A percentile compares a stretch with the other conserved stretches of the same genome.
These are phyloP conservation scores for Drosophila austrosaltans DNA, from an alignment of 2,888 invertebrate species.

Conservation along the genomic window DNA sequence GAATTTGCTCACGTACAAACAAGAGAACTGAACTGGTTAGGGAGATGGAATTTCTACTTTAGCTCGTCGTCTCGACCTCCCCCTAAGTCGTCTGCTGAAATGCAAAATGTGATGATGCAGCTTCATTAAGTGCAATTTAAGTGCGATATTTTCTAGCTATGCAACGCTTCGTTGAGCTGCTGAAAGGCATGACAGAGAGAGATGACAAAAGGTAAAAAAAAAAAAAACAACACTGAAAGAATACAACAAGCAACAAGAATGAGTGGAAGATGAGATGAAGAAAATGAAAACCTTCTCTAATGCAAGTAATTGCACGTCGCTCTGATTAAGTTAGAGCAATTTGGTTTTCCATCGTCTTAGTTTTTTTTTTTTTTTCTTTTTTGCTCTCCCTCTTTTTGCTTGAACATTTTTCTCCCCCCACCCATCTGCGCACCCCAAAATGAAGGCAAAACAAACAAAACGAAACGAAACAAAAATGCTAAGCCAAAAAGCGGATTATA, in stretches of 20 bases:
- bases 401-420: slow-evolving; percentile 16
- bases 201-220: slow-evolving; percentile 70
- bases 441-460: not conserved
- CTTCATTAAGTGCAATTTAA: slow-evolving; percentile 68
- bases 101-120: slow-evolving; percentile 79
- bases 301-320: slow-evolving; percentile 76
- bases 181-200: slow-evolving; percentile 57
- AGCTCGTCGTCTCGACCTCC: not conserved
- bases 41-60: not conserved
- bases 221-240: slow-evolving; percentile 15
- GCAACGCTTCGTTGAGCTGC: slow-evolving; percentile 56
- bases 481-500: slow-evolving; percentile 74
- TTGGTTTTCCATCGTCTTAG: slow-evolving; percentile 41
- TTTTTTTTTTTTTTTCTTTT: slow-evolving; percentile 1
- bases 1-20: slow-evolving; percentile 66
- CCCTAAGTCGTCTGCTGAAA: slow-evolving; percentile 46
- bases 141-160: slow-evolving; percentile 67
- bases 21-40: slow-evolving; percentile 21
- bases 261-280: slow-evolving; percentile 46
- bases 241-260: slow-evolving; percentile 30
- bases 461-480: slow-evolving; percentile 52
- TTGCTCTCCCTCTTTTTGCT: not conserved
- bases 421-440: not conserved
- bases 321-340: slow-evolving; percentile 73
- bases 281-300: slow-evolving; percentile 53